phyloP scores from a whole-genome alignment of 2,113 vertebrate genomes.

The Mormoops blainvillei region DNA sequence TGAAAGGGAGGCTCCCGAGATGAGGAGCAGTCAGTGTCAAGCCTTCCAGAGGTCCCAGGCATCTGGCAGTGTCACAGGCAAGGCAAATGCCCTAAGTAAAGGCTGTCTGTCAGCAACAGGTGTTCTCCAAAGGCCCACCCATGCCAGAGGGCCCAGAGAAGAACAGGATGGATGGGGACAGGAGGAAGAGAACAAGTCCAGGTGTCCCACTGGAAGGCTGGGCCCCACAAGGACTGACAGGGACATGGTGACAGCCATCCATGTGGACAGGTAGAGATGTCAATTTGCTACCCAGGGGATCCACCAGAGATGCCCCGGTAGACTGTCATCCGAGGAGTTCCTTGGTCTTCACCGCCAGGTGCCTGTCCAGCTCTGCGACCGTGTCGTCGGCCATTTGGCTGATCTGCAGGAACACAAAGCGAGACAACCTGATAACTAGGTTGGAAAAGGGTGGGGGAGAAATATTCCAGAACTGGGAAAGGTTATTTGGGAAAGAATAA shows the following conservation, averaged over 20 bases:
- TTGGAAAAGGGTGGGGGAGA: background rate
- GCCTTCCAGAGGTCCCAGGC: background rate
- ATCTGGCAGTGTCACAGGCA: background rate
- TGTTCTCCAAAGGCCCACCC: background rate
- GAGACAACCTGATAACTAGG: background rate
- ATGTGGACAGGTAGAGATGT: background rate
- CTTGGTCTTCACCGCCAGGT: slow-evolving; percentile 91
- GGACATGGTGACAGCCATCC: background rate
- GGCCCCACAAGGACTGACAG: background rate
- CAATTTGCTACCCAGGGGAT: background rate
- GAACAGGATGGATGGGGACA: background rate
- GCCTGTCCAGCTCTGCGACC: slow-evolving; percentile 87
- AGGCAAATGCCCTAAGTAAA: background rate
- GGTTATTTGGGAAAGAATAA: background rate
- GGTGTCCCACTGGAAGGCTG: background rate
- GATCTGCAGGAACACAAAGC: slow-evolving; percentile 81
- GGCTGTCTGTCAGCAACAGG: background rate
- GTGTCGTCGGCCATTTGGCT: slow-evolving; percentile 91
- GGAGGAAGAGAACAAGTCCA: background rate
- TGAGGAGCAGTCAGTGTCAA: background rate
- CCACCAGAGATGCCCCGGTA: background rate
- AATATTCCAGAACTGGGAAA: background rate
- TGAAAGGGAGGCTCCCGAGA: background rate
- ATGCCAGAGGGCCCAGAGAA: background rate
- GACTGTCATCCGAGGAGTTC: slow-evolving; percentile 88